Percentiles rank a stretch among this genome's conserved stretches.
Conservation (phyloP, 1,140 invertebrate species). For the Ceratina australensis region DNA sequence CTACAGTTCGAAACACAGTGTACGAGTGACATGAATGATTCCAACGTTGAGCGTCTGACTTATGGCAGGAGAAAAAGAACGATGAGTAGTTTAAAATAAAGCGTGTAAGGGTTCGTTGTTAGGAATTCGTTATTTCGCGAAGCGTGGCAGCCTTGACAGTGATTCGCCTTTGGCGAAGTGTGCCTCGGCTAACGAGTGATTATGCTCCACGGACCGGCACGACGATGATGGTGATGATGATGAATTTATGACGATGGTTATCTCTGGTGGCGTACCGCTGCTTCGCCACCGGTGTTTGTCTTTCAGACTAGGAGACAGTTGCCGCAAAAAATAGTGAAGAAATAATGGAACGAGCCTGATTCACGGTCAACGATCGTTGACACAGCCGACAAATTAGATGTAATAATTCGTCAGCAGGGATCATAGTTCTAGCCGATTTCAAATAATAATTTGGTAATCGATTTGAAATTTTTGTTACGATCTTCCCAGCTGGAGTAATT, state of each 20-base stretch:
- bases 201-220: constrained; percentile 59
- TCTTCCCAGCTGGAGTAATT: too few species aligned
- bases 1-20: too few species aligned
- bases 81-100: background rate
- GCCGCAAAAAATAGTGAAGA: constrained; percentile 10
- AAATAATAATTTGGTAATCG: too few species aligned
- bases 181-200: constrained; percentile 67
- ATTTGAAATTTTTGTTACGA: too few species aligned
- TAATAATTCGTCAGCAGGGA: constrained; percentile 4
- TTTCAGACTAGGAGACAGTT: constrained; percentile 46
- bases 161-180: constrained; percentile 53
- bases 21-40: too few species aligned
- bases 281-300: constrained; percentile 68
- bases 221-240: constrained; percentile 68
- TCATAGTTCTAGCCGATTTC: too few species aligned
- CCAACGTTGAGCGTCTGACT: too few species aligned
- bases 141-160: constrained; percentile 58
- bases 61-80: too few species aligned
- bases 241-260: constrained; percentile 73
- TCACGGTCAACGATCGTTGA: constrained; percentile 5
- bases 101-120: constrained; percentile 20
- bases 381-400: background rate
- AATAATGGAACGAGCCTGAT: constrained; percentile 29
- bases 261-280: constrained; percentile 62
- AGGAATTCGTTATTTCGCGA: constrained; percentile 69